Evolutionary conservation across 2,888 invertebrate species (phyloP), one percentile per base, ranked within the genome.

Genomic region (Drosophila atripex): DNA sequence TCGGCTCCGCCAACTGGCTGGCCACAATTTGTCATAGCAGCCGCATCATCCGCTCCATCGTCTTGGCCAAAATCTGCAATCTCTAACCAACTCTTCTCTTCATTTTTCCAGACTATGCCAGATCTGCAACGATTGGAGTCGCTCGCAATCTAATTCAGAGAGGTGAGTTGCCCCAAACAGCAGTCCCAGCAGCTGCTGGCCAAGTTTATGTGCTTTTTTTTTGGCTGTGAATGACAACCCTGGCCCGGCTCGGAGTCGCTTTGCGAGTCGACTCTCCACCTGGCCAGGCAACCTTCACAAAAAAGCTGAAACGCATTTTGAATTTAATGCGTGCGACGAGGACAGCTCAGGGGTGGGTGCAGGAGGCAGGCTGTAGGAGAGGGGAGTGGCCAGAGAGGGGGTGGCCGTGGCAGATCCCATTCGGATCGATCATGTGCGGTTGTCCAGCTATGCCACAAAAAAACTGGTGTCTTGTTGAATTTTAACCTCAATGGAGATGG

Each of bases 341-440:
- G 66, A 65, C 47, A 50, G 14, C 28, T 35, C 47, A 59, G 38
- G 38, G 54, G 39, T 46, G 54, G 30, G 30, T 7, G 56, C n/a
- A 8, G 14, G 18, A 14, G 49, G 9, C 41, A 18, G 50, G 47
- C n/a, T 9, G 47, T 21, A 41, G 1, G 4, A 9, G 21, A 46
- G 14, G 12, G 1, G 51, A 49, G 54, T 46, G 14, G 58, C 49
- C 21, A 39, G 59, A 39, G 38, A 12, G 35, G 23, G 28, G 50
- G 35, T 43, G 35, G 78, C 32, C 28, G 58, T 32, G 4, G 49
- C n/a, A 52, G 41, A 55, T 57, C 54, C 64, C 84, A 76, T 64
- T 59, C 60, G 68, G 61, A 89, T 89, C 87, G 85, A 89, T 90
- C 90, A 82, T 87, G 74, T 86, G 85, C 87, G 89, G 76, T 76